phyloP scores from a whole-genome alignment of 2,797 vertebrate species.

The Hydrophis major region DNA sequence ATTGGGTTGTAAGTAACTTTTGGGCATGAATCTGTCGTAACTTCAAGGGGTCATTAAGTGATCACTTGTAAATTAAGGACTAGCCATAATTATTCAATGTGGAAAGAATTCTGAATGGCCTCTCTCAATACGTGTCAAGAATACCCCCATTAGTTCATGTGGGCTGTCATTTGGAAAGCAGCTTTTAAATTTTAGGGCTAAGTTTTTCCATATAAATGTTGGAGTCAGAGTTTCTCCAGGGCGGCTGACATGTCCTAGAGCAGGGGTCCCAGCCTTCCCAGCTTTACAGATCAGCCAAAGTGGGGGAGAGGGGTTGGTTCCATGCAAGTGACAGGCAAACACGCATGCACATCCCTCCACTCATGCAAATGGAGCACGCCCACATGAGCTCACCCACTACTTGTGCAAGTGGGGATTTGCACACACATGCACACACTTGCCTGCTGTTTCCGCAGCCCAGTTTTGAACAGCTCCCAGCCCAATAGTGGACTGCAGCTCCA shows the following conservation, averaged over 20 bases:
- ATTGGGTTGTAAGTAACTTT: neutral
- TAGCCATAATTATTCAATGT: neutral
- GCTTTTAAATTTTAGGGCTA: neutral
- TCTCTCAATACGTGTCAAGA: neutral
- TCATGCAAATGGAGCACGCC: too few species aligned
- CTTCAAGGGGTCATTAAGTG: too few species aligned
- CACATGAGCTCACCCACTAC: too few species aligned
- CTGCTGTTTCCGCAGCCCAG: accelerated
- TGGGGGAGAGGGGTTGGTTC: too few species aligned
- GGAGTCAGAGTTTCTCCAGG: neutral
- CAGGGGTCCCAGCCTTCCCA: too few species aligned
- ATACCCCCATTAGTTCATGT: neutral
- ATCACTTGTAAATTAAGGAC: neutral
- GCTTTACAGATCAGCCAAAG: too few species aligned
- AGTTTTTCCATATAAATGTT: neutral
- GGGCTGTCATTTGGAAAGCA: neutral
- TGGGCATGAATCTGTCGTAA: neutral
- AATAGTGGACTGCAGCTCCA: too few species aligned
- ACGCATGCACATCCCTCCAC: too few species aligned
- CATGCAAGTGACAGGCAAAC: too few species aligned
- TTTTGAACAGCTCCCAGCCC: too few species aligned
- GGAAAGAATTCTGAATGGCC: neutral
- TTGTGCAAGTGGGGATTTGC: too few species aligned
- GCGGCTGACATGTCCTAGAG: neutral
- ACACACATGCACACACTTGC: too few species aligned